Percentiles rank a stretch among this genome's conserved stretches.
phyloP scores from a whole-genome alignment of 2,888 invertebrate genomes.

The Lacanobia oleracea region DNA sequence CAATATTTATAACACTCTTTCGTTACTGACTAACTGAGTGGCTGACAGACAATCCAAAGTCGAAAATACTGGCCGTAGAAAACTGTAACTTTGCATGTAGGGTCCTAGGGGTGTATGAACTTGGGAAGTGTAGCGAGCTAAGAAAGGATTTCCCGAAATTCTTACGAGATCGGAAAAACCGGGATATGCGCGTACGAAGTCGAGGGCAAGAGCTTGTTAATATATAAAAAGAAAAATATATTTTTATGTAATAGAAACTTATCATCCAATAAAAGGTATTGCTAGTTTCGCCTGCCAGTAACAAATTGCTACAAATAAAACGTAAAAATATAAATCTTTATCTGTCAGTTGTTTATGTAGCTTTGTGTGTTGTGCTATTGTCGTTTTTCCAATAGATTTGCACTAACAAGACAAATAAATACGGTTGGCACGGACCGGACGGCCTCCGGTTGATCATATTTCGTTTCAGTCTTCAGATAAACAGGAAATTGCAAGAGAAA shows the following conservation, averaged over 20 bases:
- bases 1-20: too few relatives aligned
- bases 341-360: slow-evolving; percentile 66
- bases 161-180: too few relatives aligned
- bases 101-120: too few relatives aligned
- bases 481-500: slow-evolving; percentile 75
- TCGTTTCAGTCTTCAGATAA: slow-evolving; percentile 73
- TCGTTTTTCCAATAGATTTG: slow-evolving; percentile 84
- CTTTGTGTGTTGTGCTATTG: slow-evolving; percentile 69
- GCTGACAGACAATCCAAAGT: too few relatives aligned
- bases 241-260: slow-evolving; percentile 46
- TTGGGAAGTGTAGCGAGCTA: too few relatives aligned
- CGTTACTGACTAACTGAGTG: too few relatives aligned
- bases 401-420: slow-evolving; percentile 84
- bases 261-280: slow-evolving; percentile 54
- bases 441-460: slow-evolving; percentile 78
- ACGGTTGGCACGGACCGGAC: slow-evolving; percentile 69
- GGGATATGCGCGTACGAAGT: too few relatives aligned
- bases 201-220: background rate
- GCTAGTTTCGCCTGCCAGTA: slow-evolving; percentile 39
- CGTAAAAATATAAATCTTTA: slow-evolving; percentile 64
- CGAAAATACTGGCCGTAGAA: too few relatives aligned
- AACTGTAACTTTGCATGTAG: too few relatives aligned
- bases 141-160: too few relatives aligned
- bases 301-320: slow-evolving; percentile 58
- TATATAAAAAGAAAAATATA: background rate